Base-by-base conservation (phyloP, 2,888 invertebrate species). In the Trachelus stipa region DNA sequence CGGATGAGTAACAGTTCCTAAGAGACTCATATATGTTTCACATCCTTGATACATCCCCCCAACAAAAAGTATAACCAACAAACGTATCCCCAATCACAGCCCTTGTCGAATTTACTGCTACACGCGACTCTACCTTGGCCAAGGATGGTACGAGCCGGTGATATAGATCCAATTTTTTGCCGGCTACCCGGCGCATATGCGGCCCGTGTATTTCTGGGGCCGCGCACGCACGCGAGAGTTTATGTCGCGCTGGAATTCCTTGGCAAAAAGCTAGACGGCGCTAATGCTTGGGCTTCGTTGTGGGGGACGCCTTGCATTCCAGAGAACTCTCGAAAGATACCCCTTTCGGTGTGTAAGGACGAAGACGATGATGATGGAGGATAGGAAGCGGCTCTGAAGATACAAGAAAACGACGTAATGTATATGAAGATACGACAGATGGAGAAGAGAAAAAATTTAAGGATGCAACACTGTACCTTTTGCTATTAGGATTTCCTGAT, bases 191-290 rank as follows among this genome's bases (percentile, higher is more conserved):
- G 30, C 74, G 34, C 74, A 37, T 74, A 37, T 74, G 34, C 73
- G 35, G 71, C 71, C 40, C 73, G 73, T 11, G 77, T 76, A 73
- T 80, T 74, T 68, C 73, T 76, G 34, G 74, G 37, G 71, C n/a
- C 74, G 75, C 71, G 76, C 79, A 80, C 56, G 76, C 69, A 74
- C 80, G 73, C 76, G 80, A 80, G 81, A 80, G 76, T 79, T 80
- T 79, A 79, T 80, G 80, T 77, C 81, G 80, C 79, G 71, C 74
- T 68, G 80, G 81, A 80, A 82, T 76, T 76, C 71, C 75, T 31
- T 23, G 76, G 77, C 78, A 83, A 83, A 81, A 86, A 83, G 75
- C 80, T 69, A 73, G 75, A 76, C 79, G 78, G 81, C 76, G 82
- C 77, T 83, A 83, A 84, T 79, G 79, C 79, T 76, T 69, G 56